These are phyloP conservation scores for Rhingia campestris DNA, from an alignment of 2,888 invertebrate species.

Conservation along the genomic window DNA sequence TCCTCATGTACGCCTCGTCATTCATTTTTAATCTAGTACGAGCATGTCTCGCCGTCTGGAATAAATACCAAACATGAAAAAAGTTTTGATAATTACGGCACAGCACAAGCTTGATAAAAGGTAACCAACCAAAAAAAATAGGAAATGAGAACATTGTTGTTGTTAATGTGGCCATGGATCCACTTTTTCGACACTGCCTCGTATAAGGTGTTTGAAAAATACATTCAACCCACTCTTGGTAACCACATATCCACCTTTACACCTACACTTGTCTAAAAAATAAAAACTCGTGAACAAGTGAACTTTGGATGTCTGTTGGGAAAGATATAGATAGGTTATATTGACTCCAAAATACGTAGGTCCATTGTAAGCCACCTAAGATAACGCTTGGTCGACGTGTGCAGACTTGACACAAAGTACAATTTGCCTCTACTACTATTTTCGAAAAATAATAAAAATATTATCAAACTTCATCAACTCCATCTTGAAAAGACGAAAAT, in stretches of 20 bases:
- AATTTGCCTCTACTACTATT: too few relatives aligned
- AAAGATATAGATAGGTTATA: slow-evolving; percentile 55
- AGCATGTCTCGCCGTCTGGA: slow-evolving; percentile 42
- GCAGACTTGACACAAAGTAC: too few relatives aligned
- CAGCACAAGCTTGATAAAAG: slow-evolving; percentile 37
- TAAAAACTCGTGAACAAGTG: slow-evolving; percentile 56
- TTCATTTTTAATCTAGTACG: slow-evolving; percentile 37
- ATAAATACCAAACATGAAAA: slow-evolving; percentile 31
- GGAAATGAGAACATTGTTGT: slow-evolving; percentile 14
- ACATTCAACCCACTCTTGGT: too few relatives aligned
- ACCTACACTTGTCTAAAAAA: too few relatives aligned
- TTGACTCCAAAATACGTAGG: background rate
- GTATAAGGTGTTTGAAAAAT: too few relatives aligned
- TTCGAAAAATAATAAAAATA: background rate
- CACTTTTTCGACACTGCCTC: background rate
- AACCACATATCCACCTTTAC: too few relatives aligned
- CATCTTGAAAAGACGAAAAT: slow-evolving; percentile 8
- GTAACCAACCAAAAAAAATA: slow-evolving; percentile 5
- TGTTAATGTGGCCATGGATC: background rate
- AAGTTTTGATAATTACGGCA: slow-evolving; percentile 19
- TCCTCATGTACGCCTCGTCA: slow-evolving; percentile 38
- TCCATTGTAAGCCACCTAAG: too few relatives aligned
- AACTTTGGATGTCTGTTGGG: slow-evolving; percentile 71
- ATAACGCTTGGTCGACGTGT: too few relatives aligned
- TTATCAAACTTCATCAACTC: background rate